phyloP scores from a whole-genome alignment of 64 coral and sea anemone species.

The Acropora yongei region DNA sequence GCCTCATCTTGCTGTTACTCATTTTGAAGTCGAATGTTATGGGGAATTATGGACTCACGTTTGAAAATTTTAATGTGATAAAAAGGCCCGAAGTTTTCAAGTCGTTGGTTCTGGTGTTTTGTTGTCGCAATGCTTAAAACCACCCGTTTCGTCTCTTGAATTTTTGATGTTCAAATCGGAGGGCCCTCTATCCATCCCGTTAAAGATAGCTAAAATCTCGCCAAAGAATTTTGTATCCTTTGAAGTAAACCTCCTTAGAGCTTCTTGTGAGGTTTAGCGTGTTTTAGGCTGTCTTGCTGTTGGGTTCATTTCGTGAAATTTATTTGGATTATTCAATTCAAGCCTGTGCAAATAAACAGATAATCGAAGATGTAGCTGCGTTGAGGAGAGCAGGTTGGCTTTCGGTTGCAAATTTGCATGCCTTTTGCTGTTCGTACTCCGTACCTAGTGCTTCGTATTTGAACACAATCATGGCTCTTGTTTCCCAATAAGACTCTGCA shows the following conservation, averaged over 20 bases:
- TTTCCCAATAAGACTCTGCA: not conserved
- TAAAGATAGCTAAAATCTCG: not conserved
- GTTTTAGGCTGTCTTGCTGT: not conserved
- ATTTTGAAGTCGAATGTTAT: not conserved
- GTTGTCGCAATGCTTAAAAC: not conserved
- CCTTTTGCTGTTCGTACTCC: not conserved
- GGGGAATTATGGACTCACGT: too few relatives aligned
- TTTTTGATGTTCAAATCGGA: constrained; percentile 35
- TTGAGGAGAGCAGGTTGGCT: not conserved
- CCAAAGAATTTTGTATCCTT: not conserved
- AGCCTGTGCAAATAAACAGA: not conserved
- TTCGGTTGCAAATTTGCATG: not conserved
- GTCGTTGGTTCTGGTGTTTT: not conserved
- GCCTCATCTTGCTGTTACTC: not conserved
- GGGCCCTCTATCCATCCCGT: not conserved
- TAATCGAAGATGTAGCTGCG: constrained; percentile 5
- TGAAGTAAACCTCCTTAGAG: too few relatives aligned
- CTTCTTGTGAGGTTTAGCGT: not conserved
- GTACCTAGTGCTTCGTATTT: not conserved
- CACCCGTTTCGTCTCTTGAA: constrained; percentile 35
- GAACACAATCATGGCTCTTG: not conserved
- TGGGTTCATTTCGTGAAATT: constrained; percentile 26
- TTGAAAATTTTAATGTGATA: too few relatives aligned
- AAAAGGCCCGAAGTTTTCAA: not conserved
- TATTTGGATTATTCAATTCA: not conserved